Base-by-base conservation (phyloP, 1,140 invertebrate genomes). In the Drosophila erecta region DNA sequence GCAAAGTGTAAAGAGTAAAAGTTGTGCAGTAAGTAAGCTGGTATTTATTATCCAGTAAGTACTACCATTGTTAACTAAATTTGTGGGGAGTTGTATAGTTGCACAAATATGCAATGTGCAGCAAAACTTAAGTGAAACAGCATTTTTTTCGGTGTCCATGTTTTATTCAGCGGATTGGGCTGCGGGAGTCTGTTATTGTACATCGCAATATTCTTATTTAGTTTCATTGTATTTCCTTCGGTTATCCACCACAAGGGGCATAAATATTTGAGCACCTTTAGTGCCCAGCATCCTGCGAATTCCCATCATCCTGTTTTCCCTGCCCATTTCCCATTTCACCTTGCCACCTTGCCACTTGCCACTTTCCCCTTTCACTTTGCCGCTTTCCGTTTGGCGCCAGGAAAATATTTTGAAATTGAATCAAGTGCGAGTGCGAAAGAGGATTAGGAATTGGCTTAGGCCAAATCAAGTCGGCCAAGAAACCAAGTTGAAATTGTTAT, bases 121-220 rank as follows among this genome's bases (percentile, higher is more conserved):
- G 7, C 8, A 30, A 30, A 10, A 3, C 30, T 10, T 6, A n/a
- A n/a, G 15, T 30, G 2, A 2, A 4, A 1, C 11, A 4, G 20
- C 10, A 11, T 14, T 49, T 64, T 46, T 30, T 20, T 30, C 22
- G 22, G 72, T 75, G 73, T 54, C 24, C 22, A 76, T 76, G 72
- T 65, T 47, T 76, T 76, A 76, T 76, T 76, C 53, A 76, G 47
- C 33, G 60, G 47, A 66, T 75, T 40, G 40, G 60, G 53, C 46
- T 51, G 33, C 17, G 35, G 53, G 59, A 66, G 47, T 66, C 72
- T 60, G 72, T 66, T 76, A 76, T 75, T 76, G 72, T 66, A 66
- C 66, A 75, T 76, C 71, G 72, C 72, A 65, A 76, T 76, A 75
- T 76, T 75, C 71, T 76, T 76, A 76, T 76, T 76, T 76, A 76